Evolutionary conservation across 2,888 invertebrate genomes (phyloP), one percentile per base, ranked within the genome.

Genomic region (Zaprionus lineosus): DNA sequence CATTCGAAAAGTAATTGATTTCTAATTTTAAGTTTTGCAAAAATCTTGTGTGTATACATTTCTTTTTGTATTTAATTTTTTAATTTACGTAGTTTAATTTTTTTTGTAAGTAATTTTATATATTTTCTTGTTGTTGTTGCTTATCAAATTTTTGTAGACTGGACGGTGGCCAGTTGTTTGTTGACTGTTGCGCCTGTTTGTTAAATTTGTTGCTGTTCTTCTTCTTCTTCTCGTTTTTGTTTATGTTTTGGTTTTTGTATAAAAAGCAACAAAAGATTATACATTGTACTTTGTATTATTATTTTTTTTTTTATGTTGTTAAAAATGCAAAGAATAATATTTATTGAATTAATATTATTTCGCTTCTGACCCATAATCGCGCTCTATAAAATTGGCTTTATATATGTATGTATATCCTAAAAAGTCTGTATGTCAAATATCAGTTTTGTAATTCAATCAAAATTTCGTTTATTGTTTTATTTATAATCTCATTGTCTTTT

Each of bases 121-220:
- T n/a, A n/a, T n/a, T n/a, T n/a, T n/a, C n/a, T n/a, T n/a, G n/a
- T n/a, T n/a, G n/a, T 56, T 43, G 43, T 61, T 50, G 64, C 53
- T 65, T 84, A 78, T 67, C 66, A 83, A 75, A 68, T 74, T 52
- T 58, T 74, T 77, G 86, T 85, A 84, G 77, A 86, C 86, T 86
- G 86, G 84, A 86, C 84, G 84, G 84, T 77, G 64, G 84, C 84
- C 86, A 86, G 86, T 85, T 74, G 64, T 67, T 57, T 67, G 64
- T 70, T 56, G 77, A 65, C 74, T 78, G 61, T 79, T 69, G 52
- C 53, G 75, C 62, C 62, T 74, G 82, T 59, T 63, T 58, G 29
- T 59, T n/a, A n/a, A n/a, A n/a, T n/a, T n/a, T 48, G n/a, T 43
- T 55, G 19, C 5, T 19, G 5, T 15, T 61, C n/a, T n/a, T n/a